A percentile compares a stretch with the other conserved stretches of the same genome.
These are phyloP conservation scores for Macrobrachium nipponense DNA, from an alignment of 1,140 invertebrate genomes.

Conservation along the genomic window DNA sequence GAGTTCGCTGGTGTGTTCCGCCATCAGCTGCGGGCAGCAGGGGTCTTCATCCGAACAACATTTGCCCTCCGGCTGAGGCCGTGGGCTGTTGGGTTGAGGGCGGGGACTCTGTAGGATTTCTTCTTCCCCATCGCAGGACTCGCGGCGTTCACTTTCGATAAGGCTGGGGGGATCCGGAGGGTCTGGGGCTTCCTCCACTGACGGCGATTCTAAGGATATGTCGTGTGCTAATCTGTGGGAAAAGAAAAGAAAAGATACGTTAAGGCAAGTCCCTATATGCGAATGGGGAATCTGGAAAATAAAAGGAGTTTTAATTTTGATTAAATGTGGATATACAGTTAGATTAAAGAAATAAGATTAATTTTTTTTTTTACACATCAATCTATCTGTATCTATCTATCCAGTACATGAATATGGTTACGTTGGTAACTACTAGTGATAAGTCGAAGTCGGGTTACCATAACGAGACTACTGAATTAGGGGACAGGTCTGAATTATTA, in stretches of 20 bases:
- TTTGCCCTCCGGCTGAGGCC: not conserved
- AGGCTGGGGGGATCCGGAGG: slow-evolving; percentile 43
- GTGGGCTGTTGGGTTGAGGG: not conserved
- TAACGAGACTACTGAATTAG: no score
- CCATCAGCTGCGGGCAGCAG: slow-evolving; percentile 41
- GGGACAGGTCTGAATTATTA: no score
- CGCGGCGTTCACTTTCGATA: not conserved
- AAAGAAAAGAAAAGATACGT: not conserved
- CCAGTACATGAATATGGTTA: no score
- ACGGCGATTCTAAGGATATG: slow-evolving; percentile 44
- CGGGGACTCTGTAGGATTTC: not conserved
- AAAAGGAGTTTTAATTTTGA: no score
- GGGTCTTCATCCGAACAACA: slow-evolving; percentile 44
- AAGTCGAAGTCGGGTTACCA: no score
- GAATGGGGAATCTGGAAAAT: no score
- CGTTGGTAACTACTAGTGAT: no score
- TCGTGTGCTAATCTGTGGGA: slow-evolving; percentile 41
- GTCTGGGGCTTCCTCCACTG: slow-evolving; percentile 39
- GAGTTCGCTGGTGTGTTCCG: slow-evolving; percentile 22
- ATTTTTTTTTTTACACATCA: no score
- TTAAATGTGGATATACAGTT: no score
- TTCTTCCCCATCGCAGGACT: not conserved
- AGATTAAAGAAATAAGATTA: no score
- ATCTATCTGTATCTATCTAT: no score
- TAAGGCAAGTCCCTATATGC: no score